Percentiles rank a stretch among this genome's conserved stretches.
These are phyloP conservation scores for Cephalopholis sonnerati DNA, from an alignment of 2,113 vertebrate species.

Conservation along the genomic window DNA sequence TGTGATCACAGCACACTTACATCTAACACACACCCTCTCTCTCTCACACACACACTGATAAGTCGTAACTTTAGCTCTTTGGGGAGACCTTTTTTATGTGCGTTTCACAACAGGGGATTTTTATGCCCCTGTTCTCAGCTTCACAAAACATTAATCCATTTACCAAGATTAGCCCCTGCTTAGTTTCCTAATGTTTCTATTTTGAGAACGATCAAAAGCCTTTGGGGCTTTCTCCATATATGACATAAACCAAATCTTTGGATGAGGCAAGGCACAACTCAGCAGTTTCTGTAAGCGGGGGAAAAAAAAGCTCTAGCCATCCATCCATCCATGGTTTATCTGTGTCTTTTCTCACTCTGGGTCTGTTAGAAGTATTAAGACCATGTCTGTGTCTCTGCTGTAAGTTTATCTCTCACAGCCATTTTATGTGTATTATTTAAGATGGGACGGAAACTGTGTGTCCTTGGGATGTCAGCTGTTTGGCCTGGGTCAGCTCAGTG, in stretches of 20 bases:
- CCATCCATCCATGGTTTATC: not conserved
- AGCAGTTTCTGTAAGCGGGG: not conserved
- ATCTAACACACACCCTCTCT: conserved; percentile 8
- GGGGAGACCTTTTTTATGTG: conserved; percentile 40
- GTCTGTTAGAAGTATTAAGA: conserved; percentile 63
- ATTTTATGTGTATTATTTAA: conserved; percentile 60
- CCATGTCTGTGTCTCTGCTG: conserved; percentile 32
- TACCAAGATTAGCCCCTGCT: conserved; percentile 37
- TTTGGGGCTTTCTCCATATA: not conserved
- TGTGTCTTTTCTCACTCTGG: not conserved
- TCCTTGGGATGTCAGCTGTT: conserved; percentile 59
- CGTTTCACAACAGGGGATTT: conserved; percentile 46
- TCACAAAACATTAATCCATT: conserved; percentile 60
- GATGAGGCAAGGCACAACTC: conserved; percentile 14
- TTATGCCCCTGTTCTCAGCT: conserved; percentile 45
- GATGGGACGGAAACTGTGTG: conserved; percentile 11
- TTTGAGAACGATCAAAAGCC: conserved; percentile 45
- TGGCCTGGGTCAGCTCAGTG: conserved; percentile 14
- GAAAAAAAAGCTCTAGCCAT: not conserved
- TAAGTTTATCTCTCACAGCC: conserved; percentile 43
- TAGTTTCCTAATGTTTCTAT: conserved; percentile 62
- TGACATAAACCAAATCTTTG: conserved; percentile 16
- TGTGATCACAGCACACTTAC: conserved; percentile 41
- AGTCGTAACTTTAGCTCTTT: conserved; percentile 32
- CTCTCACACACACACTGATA: conserved; percentile 1